phyloP scores from a whole-genome alignment of 1,140 invertebrate species.

The Arctopsyche grandis region DNA sequence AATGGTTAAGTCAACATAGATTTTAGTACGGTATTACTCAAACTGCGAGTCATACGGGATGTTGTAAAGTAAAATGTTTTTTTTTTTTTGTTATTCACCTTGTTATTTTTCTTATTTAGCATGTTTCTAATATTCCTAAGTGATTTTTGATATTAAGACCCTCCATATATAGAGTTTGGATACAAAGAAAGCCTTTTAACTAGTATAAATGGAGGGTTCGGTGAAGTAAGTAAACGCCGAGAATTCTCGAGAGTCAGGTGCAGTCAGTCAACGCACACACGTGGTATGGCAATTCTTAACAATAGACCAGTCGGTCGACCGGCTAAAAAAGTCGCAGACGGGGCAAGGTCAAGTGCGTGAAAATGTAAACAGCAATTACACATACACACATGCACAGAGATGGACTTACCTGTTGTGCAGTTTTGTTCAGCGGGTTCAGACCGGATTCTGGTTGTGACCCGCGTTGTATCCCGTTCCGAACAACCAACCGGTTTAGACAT shows the following conservation, averaged over 20 bases:
- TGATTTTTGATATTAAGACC: too few relatives aligned
- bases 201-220: too few relatives aligned
- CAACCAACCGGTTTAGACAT: conserved; percentile 37
- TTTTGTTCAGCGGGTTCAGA: conserved; percentile 15
- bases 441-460: conserved; percentile 31
- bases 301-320: conserved; percentile 2
- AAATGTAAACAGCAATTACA: conserved; percentile 27
- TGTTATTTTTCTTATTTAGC: too few relatives aligned
- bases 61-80: too few relatives aligned
- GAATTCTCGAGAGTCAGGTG: neutral
- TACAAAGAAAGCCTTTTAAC: too few relatives aligned
- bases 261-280: neutral
- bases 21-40: neutral
- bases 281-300: neutral
- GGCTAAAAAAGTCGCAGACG: conserved; percentile 11
- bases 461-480: conserved; percentile 25
- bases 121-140: too few relatives aligned
- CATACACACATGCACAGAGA: neutral
- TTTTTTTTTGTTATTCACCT: too few relatives aligned
- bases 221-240: neutral
- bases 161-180: too few relatives aligned
- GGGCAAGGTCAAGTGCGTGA: conserved; percentile 28
- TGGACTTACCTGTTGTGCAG: neutral
- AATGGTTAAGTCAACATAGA: conserved; percentile 18
- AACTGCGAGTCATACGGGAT: neutral